Evolutionary conservation across 2,888 invertebrate genomes (phyloP).

Genomic region (Antheraea yamamai): DNA sequence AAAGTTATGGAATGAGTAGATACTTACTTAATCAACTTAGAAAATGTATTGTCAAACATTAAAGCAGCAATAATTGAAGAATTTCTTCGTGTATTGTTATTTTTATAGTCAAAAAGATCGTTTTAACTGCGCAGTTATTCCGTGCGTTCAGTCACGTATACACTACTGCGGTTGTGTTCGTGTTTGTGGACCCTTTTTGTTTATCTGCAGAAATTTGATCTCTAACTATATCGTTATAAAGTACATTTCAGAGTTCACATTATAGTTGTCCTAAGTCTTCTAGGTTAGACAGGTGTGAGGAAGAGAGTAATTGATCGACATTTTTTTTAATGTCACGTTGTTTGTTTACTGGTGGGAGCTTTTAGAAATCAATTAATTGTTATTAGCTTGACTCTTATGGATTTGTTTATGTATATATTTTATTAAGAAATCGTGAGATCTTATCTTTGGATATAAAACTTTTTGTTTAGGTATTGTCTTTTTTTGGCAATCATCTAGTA

Average conservation of each 20-base stretch:
- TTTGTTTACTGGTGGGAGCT: neutral
- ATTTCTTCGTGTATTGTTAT: neutral
- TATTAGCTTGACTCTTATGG: neutral
- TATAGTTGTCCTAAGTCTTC: neutral
- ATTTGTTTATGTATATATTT: neutral
- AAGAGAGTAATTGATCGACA: neutral
- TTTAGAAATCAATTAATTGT: neutral
- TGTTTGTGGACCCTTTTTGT: slow-evolving; percentile 1
- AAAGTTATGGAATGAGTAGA: no score
- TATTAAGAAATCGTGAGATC: no score
- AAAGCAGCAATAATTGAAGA: neutral
- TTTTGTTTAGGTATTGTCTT: no score
- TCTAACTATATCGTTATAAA: neutral
- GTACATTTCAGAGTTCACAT: neutral
- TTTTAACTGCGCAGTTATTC: slow-evolving; percentile 1
- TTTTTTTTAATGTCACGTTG: neutral
- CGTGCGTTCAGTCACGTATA: slow-evolving; percentile 12
- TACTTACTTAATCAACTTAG: no score
- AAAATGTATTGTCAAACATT: neutral
- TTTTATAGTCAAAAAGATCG: neutral
- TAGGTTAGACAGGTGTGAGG: slow-evolving; percentile 7
- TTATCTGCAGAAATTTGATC: neutral
- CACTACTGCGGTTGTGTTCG: neutral
- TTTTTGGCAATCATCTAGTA: no score
- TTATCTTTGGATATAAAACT: no score